Conservation (phyloP, 1,140 invertebrate genomes). For the Phymastichus coffea region DNA sequence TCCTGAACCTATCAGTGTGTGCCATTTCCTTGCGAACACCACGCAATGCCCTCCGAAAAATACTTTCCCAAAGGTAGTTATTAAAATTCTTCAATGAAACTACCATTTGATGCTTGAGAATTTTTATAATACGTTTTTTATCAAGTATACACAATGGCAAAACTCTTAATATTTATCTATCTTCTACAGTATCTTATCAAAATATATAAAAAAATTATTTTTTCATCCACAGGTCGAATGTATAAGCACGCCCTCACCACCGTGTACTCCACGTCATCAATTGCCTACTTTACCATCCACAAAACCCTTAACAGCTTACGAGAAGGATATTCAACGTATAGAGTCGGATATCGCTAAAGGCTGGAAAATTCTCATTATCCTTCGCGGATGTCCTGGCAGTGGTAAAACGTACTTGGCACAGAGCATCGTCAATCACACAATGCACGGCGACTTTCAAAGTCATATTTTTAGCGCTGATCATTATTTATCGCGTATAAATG, state of each 20-base stretch:
- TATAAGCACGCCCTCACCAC: conserved; percentile 27
- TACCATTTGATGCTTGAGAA: no score
- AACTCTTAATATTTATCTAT: no score
- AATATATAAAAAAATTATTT: neutral
- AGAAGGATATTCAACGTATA: no score
- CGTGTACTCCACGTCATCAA: conserved; percentile 8
- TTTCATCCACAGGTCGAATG: conserved; percentile 7
- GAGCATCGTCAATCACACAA: conserved; percentile 58
- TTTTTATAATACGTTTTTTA: no score
- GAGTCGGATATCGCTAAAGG: conserved; percentile 39
- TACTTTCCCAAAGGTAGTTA: conserved; percentile 26
- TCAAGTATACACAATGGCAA: no score
- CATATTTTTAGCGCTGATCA: conserved; percentile 77
- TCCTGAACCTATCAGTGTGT: conserved; percentile 30
- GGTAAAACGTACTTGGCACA: conserved; percentile 76
- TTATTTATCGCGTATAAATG: conserved; percentile 65
- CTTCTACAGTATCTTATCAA: no score
- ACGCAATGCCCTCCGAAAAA: conserved; percentile 37
- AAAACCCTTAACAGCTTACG: conserved; percentile 4
- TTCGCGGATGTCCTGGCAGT: conserved; percentile 78
- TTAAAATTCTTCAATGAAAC: conserved; percentile 6
- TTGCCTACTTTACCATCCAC: no score
- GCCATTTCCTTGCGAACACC: conserved; percentile 32
- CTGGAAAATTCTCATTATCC: conserved; percentile 66
- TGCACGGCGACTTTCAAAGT: conserved; percentile 44